Evolutionary conservation across 2,797 vertebrate species (phyloP).

Genomic region (Cirrhinus mrigala): DNA sequence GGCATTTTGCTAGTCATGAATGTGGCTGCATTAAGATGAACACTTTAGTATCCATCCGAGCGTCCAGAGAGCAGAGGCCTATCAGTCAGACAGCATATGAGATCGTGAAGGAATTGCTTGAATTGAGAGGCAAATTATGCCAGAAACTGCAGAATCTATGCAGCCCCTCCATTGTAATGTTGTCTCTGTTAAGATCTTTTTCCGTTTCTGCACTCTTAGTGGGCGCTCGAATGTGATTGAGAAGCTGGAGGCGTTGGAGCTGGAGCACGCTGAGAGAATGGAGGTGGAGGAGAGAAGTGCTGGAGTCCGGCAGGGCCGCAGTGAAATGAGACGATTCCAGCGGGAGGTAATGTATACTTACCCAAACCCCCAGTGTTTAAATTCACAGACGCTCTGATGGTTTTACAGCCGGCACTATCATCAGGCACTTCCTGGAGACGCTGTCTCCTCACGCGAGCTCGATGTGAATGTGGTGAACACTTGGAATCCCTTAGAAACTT

Average conservation of each 20-base stretch:
- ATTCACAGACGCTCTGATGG: no score
- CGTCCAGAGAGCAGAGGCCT: not conserved
- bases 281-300: constrained; percentile 77
- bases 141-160: not conserved
- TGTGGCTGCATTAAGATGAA: no score
- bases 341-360: constrained; percentile 48
- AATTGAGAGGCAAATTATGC: not conserved
- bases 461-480: not conserved
- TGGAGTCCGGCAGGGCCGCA: constrained; percentile 78
- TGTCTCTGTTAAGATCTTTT: not conserved
- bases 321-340: constrained; percentile 77
- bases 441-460: not conserved
- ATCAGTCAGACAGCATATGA: not conserved
- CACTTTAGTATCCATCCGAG: not conserved
- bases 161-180: not conserved
- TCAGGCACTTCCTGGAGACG: not conserved
- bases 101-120: not conserved
- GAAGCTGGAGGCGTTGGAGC: constrained; percentile 85
- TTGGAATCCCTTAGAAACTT: not conserved
- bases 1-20: no score
- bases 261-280: constrained; percentile 83
- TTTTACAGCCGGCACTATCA: not conserved
- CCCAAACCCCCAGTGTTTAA: not conserved
- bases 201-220: constrained; percentile 59
- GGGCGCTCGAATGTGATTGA: constrained; percentile 83